These are phyloP conservation scores for Apogon hyalosoma DNA, from an alignment of 2,797 vertebrate species.

Conservation along the genomic window DNA sequence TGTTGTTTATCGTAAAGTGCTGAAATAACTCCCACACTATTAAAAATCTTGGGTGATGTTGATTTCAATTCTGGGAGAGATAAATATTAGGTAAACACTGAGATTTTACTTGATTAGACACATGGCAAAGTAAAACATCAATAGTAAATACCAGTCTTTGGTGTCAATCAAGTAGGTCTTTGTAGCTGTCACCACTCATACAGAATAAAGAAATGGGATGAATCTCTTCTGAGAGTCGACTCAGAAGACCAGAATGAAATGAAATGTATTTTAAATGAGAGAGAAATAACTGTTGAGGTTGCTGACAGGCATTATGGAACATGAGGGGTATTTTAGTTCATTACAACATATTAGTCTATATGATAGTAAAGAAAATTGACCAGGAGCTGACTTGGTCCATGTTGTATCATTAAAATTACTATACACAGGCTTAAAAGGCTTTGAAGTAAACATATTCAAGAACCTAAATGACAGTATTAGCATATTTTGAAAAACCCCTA, in stretches of 20 bases:
- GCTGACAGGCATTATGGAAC: slow-evolving; percentile 8
- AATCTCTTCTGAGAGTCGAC: slow-evolving; percentile 2
- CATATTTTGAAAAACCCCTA: slow-evolving; percentile 29
- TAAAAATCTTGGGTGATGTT: slow-evolving; percentile 4
- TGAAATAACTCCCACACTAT: slow-evolving; percentile 1
- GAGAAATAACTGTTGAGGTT: too few relatives aligned
- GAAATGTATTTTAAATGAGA: slow-evolving; percentile 5
- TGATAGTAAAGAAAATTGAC: too few relatives aligned
- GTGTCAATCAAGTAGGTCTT: slow-evolving; percentile 10
- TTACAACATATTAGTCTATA: too few relatives aligned
- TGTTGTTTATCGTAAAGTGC: slow-evolving; percentile 1
- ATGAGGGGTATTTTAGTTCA: not conserved
- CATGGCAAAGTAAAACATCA: slow-evolving; percentile 13
- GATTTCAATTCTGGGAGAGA: not conserved
- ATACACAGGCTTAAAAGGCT: not conserved
- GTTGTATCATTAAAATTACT: too few relatives aligned
- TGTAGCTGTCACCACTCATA: too few relatives aligned
- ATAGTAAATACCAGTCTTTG: slow-evolving; percentile 24
- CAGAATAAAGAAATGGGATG: not conserved
- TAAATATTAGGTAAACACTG: slow-evolving; percentile 20
- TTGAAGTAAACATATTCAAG: slow-evolving; percentile 14
- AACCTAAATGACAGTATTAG: slow-evolving; percentile 14
- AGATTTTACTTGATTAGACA: not conserved
- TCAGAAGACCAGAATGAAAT: not conserved
- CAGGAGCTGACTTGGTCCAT: too few relatives aligned